Conservation (phyloP, 2,888 invertebrate species). For the Amphiduros pacificus region DNA sequence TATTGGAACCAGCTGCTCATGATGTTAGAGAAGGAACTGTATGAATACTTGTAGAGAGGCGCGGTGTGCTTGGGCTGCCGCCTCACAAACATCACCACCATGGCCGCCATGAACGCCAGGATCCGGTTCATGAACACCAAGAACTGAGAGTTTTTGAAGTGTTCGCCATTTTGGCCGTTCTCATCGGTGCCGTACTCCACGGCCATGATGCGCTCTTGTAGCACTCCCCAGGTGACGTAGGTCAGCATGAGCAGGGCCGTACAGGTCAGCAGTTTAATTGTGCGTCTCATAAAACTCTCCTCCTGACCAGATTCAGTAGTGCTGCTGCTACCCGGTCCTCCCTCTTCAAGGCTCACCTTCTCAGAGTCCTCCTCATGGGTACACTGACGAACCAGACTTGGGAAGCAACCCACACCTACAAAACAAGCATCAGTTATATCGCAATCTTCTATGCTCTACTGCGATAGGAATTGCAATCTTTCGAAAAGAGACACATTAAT, state of each 20-base stretch:
- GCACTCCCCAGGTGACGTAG: constrained; percentile 92
- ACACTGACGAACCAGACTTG: constrained; percentile 43
- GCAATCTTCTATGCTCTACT: too few species aligned
- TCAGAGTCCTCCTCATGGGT: constrained; percentile 30
- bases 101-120: constrained; percentile 67
- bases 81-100: constrained; percentile 20
- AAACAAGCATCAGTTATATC: constrained; percentile 2
- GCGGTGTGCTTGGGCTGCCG: constrained; percentile 67
- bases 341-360: constrained; percentile 14
- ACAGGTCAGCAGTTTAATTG: constrained; percentile 70
- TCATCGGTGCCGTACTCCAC: constrained; percentile 49
- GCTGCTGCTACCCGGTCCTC: background rate
- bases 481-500: too few species aligned
- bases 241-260: constrained; percentile 86
- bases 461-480: too few species aligned
- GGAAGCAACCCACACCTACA: constrained; percentile 44
- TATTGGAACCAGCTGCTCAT: constrained; percentile 99
- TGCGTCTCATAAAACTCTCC: background rate
- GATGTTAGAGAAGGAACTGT: constrained; percentile 94
- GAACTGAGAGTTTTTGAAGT: constrained; percentile 92
- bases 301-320: background rate
- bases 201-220: constrained; percentile 99
- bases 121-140: constrained; percentile 93
- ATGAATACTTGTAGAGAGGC: constrained; percentile 92
- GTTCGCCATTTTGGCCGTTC: constrained; percentile 22